These are phyloP conservation scores for Darevskia nairensis DNA, from an alignment of 2,797 vertebrate genomes.

Conservation along the genomic window DNA sequence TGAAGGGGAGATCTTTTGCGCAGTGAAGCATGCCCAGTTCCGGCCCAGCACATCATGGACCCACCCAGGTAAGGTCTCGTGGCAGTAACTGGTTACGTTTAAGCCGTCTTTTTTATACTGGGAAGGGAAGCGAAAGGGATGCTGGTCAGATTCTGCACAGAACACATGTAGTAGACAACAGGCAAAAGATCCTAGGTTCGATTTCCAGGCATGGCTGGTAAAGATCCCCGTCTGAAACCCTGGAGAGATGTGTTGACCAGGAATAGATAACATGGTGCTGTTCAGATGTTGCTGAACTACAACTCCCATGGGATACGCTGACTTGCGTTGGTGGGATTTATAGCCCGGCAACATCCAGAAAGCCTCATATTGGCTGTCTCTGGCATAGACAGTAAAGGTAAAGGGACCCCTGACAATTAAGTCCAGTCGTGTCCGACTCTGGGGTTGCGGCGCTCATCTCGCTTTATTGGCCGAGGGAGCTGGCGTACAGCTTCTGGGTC, in stretches of 20 bases:
- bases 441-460: too few relatives aligned
- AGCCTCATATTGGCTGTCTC: background rate
- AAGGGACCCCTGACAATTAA: too few relatives aligned
- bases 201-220: background rate
- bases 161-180: background rate
- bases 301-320: background rate
- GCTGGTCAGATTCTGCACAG: background rate
- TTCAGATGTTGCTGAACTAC: background rate
- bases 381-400: too few relatives aligned
- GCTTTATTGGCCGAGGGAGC: too few relatives aligned
- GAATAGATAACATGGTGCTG: background rate
- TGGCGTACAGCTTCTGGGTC: too few relatives aligned
- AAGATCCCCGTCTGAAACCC: background rate
- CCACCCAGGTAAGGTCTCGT: constrained; percentile 93
- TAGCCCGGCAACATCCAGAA: background rate
- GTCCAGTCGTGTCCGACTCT: too few relatives aligned
- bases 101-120: constrained; percentile 86
- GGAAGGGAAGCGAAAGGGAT: background rate
- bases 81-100: constrained; percentile 89
- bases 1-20: constrained; percentile 79
- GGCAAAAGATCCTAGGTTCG: background rate
- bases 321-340: background rate
- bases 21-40: constrained; percentile 95
- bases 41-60: constrained; percentile 92
- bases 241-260: too few relatives aligned